Evolutionary conservation across 2,888 invertebrate species (phyloP), one percentile per base, ranked within the genome.

Genomic region (Choristoneura rosaceana): DNA sequence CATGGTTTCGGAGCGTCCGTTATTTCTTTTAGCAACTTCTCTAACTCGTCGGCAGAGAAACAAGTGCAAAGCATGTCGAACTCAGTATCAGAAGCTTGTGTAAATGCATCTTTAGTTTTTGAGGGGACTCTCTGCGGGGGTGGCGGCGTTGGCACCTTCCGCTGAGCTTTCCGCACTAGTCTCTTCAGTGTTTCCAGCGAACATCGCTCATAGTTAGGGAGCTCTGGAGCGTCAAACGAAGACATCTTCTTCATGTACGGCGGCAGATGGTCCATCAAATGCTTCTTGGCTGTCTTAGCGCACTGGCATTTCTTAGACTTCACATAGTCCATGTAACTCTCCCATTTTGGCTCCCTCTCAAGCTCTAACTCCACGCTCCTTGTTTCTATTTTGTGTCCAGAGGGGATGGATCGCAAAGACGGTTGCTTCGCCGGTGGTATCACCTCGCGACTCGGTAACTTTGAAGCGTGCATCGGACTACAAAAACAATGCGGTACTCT

Each of bases 171-270:
- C 62, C 80, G 83, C 2, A 92, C 89, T 61, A 92, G 74, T 14
- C 75, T 78, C 74, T 86, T 88, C 33, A 93, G 76, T 55, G 79
- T 81, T 14, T 74, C 71, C 0, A 88, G 3, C 5, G 87, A 79
- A 77, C 91, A 91, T 2, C 77, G 77, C 77, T 90, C 85, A 77
- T 93, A 93, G 74, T 90, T 80, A 0, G 87, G 88, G 67, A 92
- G 77, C 17, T 85, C 84, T 8, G 86, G 81, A 9, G 80, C 70
- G 3, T 86, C 86, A 74, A 79, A 93, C 15, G 50, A 71, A 1
- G 92, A 92, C 82, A 79, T 84, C 14, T 81, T 87, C 73, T 79
- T 83, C 93, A 93, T 93, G 71, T 93, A 93, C 4, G 86, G 77
- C 0, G 93, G 93, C 43, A 93, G 76, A 77, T 91, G 87, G 69